Conservation (phyloP, 2,888 invertebrate genomes). For the Euplexia lucipara region DNA sequence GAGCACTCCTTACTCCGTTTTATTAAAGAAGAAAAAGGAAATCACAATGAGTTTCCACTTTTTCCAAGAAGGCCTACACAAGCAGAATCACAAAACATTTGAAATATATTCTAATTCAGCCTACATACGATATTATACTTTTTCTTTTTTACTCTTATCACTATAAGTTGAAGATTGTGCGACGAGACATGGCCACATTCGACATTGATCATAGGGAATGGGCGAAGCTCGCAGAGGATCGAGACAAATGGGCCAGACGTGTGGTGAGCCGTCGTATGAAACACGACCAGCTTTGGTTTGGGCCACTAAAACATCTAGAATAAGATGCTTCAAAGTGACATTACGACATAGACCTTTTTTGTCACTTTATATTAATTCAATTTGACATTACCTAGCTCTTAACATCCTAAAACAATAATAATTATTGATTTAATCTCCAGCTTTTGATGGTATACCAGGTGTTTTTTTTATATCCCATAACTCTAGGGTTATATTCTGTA, state of each 20-base stretch:
- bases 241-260: conserved; percentile 59
- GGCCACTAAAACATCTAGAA: conserved; percentile 26
- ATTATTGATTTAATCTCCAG: no score
- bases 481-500: no score
- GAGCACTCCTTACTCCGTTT: neutral
- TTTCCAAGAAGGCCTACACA: neutral
- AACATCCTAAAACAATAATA: no score
- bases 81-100: conserved; percentile 17
- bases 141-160: conserved; percentile 35
- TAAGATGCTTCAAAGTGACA: conserved; percentile 7
- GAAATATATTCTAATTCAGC: conserved; percentile 41
- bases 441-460: no score
- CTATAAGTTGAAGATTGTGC: conserved; percentile 50
- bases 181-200: conserved; percentile 49
- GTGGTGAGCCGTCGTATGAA: conserved; percentile 57
- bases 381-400: no score
- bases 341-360: conserved; percentile 13
- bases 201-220: conserved; percentile 60
- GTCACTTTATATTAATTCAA: no score
- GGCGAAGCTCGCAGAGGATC: conserved; percentile 56
- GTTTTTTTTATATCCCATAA: no score
- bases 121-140: conserved; percentile 7
- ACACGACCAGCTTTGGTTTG: conserved; percentile 45
- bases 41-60: neutral
- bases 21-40: conserved; percentile 15